These are phyloP conservation scores for Platyrinchus mystaceus DNA, from an alignment of 2,797 vertebrate species.

Conservation along the genomic window DNA sequence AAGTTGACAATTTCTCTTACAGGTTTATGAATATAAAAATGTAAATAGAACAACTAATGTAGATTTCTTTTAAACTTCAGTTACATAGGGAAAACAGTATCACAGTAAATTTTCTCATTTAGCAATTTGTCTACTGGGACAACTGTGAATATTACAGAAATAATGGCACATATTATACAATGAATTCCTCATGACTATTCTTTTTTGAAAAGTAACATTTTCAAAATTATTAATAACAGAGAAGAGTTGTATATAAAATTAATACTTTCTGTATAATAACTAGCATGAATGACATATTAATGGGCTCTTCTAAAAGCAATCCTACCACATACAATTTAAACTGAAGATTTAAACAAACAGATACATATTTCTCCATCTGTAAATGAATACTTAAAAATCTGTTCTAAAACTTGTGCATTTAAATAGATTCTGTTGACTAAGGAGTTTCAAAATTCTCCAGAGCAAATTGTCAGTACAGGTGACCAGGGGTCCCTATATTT, in stretches of 20 bases:
- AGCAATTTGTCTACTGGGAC: neutral
- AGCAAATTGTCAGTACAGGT: constrained; percentile 53
- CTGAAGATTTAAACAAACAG: neutral
- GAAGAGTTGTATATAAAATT: constrained; percentile 11
- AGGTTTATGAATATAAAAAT: neutral
- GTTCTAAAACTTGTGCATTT: constrained; percentile 38
- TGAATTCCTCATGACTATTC: neutral
- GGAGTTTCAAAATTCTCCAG: constrained; percentile 56
- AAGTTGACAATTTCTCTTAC: constrained; percentile 1
- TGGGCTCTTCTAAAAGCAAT: constrained; percentile 5
- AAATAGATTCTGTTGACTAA: neutral
- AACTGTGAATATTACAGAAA: neutral
- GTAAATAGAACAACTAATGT: neutral
- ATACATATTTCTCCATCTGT: neutral
- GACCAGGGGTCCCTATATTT: constrained; percentile 92
- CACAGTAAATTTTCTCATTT: constrained; percentile 1
- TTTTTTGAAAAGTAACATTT: neutral
- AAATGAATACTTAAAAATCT: constrained; percentile 17
- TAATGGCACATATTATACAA: constrained; percentile 11
- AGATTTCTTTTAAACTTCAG: neutral
- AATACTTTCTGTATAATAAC: neutral
- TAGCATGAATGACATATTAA: neutral
- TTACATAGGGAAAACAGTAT: constrained; percentile 42
- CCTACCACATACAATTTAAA: neutral
- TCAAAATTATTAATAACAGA: constrained; percentile 24